Evolutionary conservation across 2,113 vertebrate genomes (phyloP).

Genomic region (Epinephelus fuscoguttatus): DNA sequence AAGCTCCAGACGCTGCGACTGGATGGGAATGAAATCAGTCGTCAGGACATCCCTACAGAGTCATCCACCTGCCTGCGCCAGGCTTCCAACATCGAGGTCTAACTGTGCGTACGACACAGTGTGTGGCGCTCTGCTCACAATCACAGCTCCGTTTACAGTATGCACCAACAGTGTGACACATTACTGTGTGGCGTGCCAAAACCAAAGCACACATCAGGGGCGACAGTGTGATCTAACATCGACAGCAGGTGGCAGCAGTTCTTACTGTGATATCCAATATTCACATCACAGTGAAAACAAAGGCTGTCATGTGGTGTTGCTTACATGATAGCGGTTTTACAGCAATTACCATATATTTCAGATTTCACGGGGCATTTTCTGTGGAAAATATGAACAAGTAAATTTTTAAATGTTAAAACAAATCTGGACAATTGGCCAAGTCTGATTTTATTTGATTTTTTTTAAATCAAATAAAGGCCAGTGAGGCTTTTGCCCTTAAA

Average conservation of each 20-base stretch:
- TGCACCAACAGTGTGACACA: background rate
- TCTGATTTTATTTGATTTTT: background rate
- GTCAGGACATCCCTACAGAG: slow-evolving; percentile 87
- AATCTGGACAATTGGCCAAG: background rate
- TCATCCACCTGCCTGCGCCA: slow-evolving; percentile 90
- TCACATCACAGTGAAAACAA: background rate
- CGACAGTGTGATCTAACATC: background rate
- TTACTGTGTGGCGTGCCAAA: background rate
- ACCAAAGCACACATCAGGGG: background rate
- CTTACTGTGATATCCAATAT: background rate
- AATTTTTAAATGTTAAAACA: background rate
- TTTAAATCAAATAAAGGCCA: background rate
- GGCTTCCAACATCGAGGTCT: slow-evolving; percentile 90
- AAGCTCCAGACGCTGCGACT: slow-evolving; percentile 92
- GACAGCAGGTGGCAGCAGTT: slow-evolving; percentile 38
- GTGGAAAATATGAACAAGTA: background rate
- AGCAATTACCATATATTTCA: background rate
- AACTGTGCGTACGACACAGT: slow-evolving; percentile 25
- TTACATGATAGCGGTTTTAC: background rate
- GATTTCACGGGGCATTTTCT: background rate
- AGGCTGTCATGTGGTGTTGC: background rate
- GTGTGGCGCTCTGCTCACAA: background rate
- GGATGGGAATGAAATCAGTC: slow-evolving; percentile 91
- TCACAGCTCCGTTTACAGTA: background rate
- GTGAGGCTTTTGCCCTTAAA: background rate